phyloP scores from a whole-genome alignment of 35 echinoderm and acorn worm species.

The Ophioderma brevispina region DNA sequence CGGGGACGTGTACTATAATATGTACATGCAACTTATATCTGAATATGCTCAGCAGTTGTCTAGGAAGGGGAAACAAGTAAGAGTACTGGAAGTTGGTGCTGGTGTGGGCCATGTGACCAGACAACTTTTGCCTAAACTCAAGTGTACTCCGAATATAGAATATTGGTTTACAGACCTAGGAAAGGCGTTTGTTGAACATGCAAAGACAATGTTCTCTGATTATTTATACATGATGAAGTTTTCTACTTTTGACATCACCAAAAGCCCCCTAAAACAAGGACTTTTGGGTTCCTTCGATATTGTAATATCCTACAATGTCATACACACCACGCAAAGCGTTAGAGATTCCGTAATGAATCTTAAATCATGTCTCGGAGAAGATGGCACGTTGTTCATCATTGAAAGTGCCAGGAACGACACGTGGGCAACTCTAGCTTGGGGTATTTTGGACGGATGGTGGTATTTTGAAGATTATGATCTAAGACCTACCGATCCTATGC shows the following conservation, averaged over 20 bases:
- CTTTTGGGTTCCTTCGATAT: slow-evolving; percentile 3
- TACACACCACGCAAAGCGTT: slow-evolving; percentile 9
- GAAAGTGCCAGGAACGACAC: slow-evolving; percentile 21
- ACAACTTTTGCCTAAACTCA: background rate
- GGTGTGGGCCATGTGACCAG: background rate
- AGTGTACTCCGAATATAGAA: background rate
- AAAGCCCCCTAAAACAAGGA: slow-evolving; percentile 4
- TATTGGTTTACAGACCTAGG: slow-evolving; percentile 1
- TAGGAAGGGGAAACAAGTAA: background rate
- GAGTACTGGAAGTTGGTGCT: background rate
- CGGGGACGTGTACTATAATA: background rate
- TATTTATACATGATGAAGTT: slow-evolving; percentile 18
- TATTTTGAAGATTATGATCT: background rate
- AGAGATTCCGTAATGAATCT: background rate
- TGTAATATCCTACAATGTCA: slow-evolving; percentile 26
- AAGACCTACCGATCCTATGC: background rate
- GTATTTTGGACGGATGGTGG: slow-evolving; percentile 23
- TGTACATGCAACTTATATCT: background rate
- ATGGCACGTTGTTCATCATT: background rate
- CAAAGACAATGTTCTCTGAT: background rate
- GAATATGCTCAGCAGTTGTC: background rate
- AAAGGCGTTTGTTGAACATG: background rate
- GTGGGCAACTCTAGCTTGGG: slow-evolving; percentile 19
- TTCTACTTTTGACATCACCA: slow-evolving; percentile 9
- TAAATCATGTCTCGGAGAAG: slow-evolving; percentile 14